Evolutionary conservation across 2,888 invertebrate genomes (phyloP), one percentile per base, ranked within the genome.

Genomic region (Notodonta ziczac): DNA sequence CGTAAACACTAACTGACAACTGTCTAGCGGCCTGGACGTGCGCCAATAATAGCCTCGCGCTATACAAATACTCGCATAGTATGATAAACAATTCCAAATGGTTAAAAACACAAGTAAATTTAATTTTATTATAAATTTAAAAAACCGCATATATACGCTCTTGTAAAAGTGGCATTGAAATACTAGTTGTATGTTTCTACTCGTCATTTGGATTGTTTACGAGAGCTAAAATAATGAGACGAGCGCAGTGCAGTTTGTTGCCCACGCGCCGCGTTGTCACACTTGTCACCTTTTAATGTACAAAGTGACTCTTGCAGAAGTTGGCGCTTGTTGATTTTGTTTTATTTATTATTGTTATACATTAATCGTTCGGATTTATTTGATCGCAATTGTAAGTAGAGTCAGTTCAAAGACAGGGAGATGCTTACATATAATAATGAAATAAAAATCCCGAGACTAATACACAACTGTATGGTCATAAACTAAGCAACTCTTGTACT

Each of bases 41-140:
- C 65, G 84, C 84, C 84, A 84, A 78, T 73, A 72, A 79, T 77
- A 73, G 77, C 73, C 80, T 70, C 76, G 74, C 78, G 73, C 76
- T 75, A 74, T 76, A 75, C 75, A 76, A 62, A 72, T 68, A 62
- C 62, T 40, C 58, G 56, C 52, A 59, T 61, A 24, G 24, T 24
- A 59, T 65, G 63, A 68, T 70, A 65, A 67, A 65, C 54, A 54
- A 54, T n/a, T 39, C 7, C 5, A 54, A 16, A 4, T 16, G 16
- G 12, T 10, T 5, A 13, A 9, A 50, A 50, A 16, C 4, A 50
- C 12, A 16, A 24, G 24, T 24, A 1, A 16, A 16, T 9, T 16
- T 48, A 48, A 7, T 16, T 50, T 4, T 50, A 50, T 16, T 7
- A 48, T 13, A 48, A 46, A n/a, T 5, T 5, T n/a, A 7, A n/a